A percentile compares a stretch with the other conserved stretches of the same genome.
Evolutionary conservation across 2,797 vertebrate genomes (phyloP).

Genomic region (Coracias cyanogaster): DNA sequence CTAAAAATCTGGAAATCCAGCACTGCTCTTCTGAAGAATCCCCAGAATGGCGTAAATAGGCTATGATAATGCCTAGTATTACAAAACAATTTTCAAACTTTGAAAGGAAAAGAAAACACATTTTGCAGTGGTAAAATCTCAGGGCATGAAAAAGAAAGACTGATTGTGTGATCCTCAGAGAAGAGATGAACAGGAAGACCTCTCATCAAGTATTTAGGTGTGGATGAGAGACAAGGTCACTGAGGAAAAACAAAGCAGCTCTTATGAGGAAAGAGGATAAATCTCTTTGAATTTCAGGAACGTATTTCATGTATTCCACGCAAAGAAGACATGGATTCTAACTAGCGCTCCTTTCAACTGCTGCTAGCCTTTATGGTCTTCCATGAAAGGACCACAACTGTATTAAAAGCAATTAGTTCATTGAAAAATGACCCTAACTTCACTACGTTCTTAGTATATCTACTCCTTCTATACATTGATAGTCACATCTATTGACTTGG

Average conservation of each 20-base stretch:
- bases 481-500: background rate
- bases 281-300: background rate
- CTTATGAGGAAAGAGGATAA: background rate
- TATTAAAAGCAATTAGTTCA: background rate
- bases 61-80: background rate
- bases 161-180: background rate
- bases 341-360: background rate
- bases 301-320: background rate
- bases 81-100: background rate
- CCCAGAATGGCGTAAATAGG: constrained; percentile 44
- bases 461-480: background rate
- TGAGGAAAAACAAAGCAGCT: background rate
- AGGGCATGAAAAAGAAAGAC: background rate
- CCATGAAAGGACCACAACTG: background rate
- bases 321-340: background rate
- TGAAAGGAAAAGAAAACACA: background rate
- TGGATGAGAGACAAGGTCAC: background rate
- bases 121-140: background rate
- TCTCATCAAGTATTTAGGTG: constrained; percentile 41
- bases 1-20: constrained; percentile 30
- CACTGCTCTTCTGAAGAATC: background rate
- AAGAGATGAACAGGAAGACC: constrained; percentile 2
- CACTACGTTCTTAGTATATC: background rate
- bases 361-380: background rate
- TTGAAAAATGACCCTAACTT: background rate